Percentiles rank a stretch among this genome's conserved stretches.
Evolutionary conservation across 2,888 invertebrate genomes (phyloP).

Genomic region (Gisinianus flammeolus): DNA sequence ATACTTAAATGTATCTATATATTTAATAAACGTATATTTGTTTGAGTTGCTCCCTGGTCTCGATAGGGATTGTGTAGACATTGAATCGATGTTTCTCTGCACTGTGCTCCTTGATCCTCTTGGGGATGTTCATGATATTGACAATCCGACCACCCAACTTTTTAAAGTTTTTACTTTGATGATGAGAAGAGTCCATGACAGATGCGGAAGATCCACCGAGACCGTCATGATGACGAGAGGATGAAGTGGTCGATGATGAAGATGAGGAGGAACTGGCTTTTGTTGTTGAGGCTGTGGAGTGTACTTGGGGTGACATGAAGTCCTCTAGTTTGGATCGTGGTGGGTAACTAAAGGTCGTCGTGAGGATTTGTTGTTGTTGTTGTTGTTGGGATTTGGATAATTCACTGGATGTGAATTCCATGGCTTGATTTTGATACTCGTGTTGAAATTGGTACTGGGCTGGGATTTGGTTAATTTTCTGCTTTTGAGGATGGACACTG

Average conservation of each 20-base stretch:
- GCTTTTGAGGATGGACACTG: background rate
- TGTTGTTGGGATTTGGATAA: background rate
- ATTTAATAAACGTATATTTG: slow-evolving; percentile 57
- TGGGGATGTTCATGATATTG: slow-evolving; percentile 52
- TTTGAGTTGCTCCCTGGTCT: slow-evolving; percentile 57
- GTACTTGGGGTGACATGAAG: too few relatives aligned
- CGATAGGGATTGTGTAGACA: slow-evolving; percentile 53
- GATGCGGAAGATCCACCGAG: background rate
- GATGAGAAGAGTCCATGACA: background rate
- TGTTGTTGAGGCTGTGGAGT: too few relatives aligned
- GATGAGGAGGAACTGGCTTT: background rate
- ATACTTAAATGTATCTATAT: background rate
- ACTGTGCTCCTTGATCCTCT: slow-evolving; percentile 50
- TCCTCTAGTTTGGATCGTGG: too few relatives aligned
- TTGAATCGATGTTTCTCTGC: slow-evolving; percentile 56
- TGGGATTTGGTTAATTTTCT: background rate
- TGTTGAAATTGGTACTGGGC: background rate
- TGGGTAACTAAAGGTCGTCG: slow-evolving; percentile 5
- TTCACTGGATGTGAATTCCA: background rate
- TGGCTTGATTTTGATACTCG: background rate
- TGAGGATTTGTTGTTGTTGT: background rate
- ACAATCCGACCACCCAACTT: slow-evolving; percentile 41
- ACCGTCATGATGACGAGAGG: background rate
- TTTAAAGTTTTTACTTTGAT: background rate
- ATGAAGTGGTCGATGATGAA: background rate